Percentiles rank a stretch among this genome's conserved stretches.
Evolutionary conservation across 2,888 invertebrate genomes (phyloP).

Genomic region (Apoda limacodes): DNA sequence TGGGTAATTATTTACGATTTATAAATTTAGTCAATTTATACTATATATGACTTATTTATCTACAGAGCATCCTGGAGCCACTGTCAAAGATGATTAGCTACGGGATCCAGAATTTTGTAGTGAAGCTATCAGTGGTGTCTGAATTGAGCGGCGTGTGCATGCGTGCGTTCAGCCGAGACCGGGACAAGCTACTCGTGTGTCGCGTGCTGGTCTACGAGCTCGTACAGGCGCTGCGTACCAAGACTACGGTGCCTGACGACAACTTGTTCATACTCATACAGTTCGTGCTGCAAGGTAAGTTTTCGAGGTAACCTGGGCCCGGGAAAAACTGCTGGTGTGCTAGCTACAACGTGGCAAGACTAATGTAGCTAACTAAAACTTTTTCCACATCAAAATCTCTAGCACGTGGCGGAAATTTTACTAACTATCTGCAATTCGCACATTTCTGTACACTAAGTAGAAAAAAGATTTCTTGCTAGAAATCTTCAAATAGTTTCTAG

Average conservation of each 20-base stretch:
- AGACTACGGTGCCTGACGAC: conserved; percentile 92
- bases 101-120: conserved; percentile 88
- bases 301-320: too few relatives aligned
- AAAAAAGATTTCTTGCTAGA: too few relatives aligned
- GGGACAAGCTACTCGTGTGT: conserved; percentile 93
- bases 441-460: too few relatives aligned
- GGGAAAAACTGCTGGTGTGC: too few relatives aligned
- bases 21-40: too few relatives aligned
- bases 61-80: conserved; percentile 88
- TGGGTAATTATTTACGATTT: too few relatives aligned
- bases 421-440: too few relatives aligned
- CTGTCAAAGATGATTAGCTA: conserved; percentile 95
- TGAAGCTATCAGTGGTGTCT: conserved; percentile 83
- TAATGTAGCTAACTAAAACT: too few relatives aligned
- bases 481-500: too few relatives aligned
- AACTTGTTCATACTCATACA: conserved; percentile 93
- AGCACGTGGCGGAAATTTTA: too few relatives aligned
- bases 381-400: too few relatives aligned
- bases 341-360: too few relatives aligned
- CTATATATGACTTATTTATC: conserved; percentile 18
- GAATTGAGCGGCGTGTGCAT: conserved; percentile 93
- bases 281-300: conserved; percentile 81
- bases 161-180: conserved; percentile 89
- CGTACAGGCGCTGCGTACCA: conserved; percentile 95
- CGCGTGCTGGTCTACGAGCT: conserved; percentile 94